phyloP scores from a whole-genome alignment of 2,113 vertebrate genomes.

The Hydrolagus affinis region DNA sequence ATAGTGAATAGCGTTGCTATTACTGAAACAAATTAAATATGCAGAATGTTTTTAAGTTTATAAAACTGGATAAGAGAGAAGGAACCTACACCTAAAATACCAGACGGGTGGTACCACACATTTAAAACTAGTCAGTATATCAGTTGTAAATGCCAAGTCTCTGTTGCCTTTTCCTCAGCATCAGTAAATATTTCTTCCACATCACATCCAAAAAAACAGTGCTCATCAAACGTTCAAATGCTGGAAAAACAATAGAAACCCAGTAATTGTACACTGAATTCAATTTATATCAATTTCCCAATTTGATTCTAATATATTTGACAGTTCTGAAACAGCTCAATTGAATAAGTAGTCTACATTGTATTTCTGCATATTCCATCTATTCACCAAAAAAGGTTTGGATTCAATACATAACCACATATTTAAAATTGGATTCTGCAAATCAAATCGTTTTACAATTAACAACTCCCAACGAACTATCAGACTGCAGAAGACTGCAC shows the following conservation, averaged over 20 bases:
- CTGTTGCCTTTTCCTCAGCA: constrained; percentile 53
- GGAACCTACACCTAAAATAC: constrained; percentile 65
- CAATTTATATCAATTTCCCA: constrained; percentile 4
- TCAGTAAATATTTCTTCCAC: constrained; percentile 53
- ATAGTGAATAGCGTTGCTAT: constrained; percentile 59
- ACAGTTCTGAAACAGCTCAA: constrained; percentile 56
- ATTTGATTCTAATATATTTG: constrained; percentile 57
- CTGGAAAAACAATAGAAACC: constrained; percentile 51
- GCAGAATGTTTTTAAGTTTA: constrained; percentile 68
- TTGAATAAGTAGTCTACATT: constrained; percentile 37
- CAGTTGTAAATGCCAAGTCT: constrained; percentile 54
- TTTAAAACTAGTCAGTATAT: constrained; percentile 64
- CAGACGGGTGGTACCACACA: constrained; percentile 60
- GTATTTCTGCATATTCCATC: constrained; percentile 2
- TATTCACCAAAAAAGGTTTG: background rate
- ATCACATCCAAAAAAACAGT: constrained; percentile 52
- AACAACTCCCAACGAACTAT: background rate
- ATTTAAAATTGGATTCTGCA: constrained; percentile 23
- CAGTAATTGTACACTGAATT: constrained; percentile 58
- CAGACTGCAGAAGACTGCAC: too few species aligned
- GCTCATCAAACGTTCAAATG: constrained; percentile 63
- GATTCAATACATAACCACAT: background rate
- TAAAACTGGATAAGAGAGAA: constrained; percentile 64
- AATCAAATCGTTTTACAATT: constrained; percentile 15
- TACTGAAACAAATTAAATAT: constrained; percentile 61